Evolutionary conservation across 2,797 vertebrate genomes (phyloP).

Genomic region (Holocentrus rufus): DNA sequence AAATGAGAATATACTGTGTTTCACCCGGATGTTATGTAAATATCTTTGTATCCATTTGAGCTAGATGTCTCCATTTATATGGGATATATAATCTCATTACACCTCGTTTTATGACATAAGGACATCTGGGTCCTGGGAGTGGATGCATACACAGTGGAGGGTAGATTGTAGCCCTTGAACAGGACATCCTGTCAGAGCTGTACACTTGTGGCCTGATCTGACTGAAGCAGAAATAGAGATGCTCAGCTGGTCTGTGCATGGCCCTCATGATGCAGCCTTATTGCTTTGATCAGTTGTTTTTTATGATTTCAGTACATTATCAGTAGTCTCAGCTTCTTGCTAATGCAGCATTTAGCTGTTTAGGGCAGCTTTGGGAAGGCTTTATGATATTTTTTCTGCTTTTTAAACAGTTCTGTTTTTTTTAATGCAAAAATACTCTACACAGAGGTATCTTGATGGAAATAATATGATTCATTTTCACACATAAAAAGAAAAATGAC

Average conservation of each 20-base stretch:
- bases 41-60: conserved; percentile 21
- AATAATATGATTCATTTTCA: too few relatives aligned
- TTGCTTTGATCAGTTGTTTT: neutral
- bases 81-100: conserved; percentile 33
- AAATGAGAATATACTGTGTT: conserved; percentile 37
- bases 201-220: neutral
- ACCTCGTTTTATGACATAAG: conserved; percentile 13
- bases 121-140: conserved; percentile 35
- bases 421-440: neutral
- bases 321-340: too few relatives aligned
- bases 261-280: conserved; percentile 11
- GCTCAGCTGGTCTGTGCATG: conserved; percentile 15
- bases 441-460: too few relatives aligned
- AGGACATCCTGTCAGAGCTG: conserved; percentile 24
- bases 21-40: conserved; percentile 15
- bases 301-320: too few relatives aligned
- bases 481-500: too few relatives aligned
- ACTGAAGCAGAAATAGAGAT: conserved; percentile 11
- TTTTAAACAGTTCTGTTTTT: neutral
- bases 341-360: neutral
- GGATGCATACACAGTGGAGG: conserved; percentile 36
- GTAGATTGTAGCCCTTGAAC: conserved; percentile 37
- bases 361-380: neutral
- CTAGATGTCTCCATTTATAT: conserved; percentile 13
- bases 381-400: neutral